A percentile compares a stretch with the other conserved stretches of the same genome.
Conservation (phyloP, 2,888 invertebrate genomes). For the Cylindroiulus punctatus region DNA sequence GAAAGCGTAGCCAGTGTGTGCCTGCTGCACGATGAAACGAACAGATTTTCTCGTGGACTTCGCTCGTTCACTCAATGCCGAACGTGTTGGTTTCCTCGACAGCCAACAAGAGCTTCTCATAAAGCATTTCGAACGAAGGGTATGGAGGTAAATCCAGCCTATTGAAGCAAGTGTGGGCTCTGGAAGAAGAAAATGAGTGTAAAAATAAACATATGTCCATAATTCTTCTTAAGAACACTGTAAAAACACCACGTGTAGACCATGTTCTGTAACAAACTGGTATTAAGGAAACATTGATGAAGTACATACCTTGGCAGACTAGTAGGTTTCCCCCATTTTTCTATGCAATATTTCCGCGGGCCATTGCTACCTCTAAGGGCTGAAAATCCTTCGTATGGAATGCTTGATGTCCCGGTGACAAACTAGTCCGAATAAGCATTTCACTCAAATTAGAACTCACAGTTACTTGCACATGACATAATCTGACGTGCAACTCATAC, state of each 20-base stretch:
- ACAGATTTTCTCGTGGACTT: not conserved
- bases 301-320: constrained; percentile 80
- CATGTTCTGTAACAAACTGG: too few species aligned
- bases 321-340: constrained; percentile 96
- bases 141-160: constrained; percentile 95
- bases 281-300: too few species aligned
- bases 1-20: not conserved
- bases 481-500: constrained; percentile 60
- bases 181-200: constrained; percentile 64
- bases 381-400: constrained; percentile 97
- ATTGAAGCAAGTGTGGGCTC: constrained; percentile 98
- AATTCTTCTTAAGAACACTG: not conserved
- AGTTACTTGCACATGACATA: not conserved
- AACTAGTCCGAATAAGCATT: constrained; percentile 70
- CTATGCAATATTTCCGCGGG: constrained; percentile 94
- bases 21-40: not conserved
- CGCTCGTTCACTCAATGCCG: constrained; percentile 83
- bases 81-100: constrained; percentile 97
- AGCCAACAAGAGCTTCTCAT: constrained; percentile 90
- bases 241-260: too few species aligned
- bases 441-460: constrained; percentile 21
- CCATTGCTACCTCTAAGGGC: constrained; percentile 95
- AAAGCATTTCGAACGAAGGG: constrained; percentile 87
- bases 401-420: constrained; percentile 97
- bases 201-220: too few species aligned